Conservation (phyloP, 2,888 invertebrate genomes). For the Drosophila niveifrons region DNA sequence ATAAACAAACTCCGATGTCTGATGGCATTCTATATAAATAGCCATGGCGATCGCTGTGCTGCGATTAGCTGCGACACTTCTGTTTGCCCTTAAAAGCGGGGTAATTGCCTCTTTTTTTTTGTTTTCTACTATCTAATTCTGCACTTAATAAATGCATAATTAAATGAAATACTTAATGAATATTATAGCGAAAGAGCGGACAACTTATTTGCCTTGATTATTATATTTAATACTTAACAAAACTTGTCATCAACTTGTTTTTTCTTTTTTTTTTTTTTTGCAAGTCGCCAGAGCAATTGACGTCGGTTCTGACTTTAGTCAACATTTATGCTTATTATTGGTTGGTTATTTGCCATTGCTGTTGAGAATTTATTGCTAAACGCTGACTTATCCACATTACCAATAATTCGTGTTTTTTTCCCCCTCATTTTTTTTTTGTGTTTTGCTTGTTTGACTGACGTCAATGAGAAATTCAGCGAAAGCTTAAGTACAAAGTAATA, state of each 20-base stretch:
- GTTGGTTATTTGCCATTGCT: background rate
- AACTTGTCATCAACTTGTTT: conserved; percentile 37
- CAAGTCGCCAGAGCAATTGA: conserved; percentile 49
- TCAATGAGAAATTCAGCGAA: conserved; percentile 60
- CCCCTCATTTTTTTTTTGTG: conserved; percentile 3
- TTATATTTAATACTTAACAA: conserved; percentile 32
- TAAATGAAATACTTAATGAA: no score
- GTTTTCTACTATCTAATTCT: no score
- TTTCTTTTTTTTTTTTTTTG: background rate
- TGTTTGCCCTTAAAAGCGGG: conserved; percentile 18
- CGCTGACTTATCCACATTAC: conserved; percentile 13
- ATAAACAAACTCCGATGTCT: background rate
- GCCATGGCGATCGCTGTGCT: conserved; percentile 4
- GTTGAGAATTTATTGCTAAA: conserved; percentile 16
- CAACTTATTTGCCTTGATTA: no score
- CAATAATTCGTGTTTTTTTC: conserved; percentile 37
- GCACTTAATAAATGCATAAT: no score
- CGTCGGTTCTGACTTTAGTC: conserved; percentile 30
- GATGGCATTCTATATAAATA: conserved; percentile 37
- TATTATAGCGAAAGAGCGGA: no score
- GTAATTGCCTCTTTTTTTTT: no score
- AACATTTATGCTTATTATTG: conserved; percentile 28
- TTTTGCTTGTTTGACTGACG: conserved; percentile 32
- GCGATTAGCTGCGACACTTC: conserved; percentile 33
- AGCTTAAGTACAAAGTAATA: conserved; percentile 18